Evolutionary conservation across 2,888 invertebrate species (phyloP).

Genomic region (Bombyx huttoni): DNA sequence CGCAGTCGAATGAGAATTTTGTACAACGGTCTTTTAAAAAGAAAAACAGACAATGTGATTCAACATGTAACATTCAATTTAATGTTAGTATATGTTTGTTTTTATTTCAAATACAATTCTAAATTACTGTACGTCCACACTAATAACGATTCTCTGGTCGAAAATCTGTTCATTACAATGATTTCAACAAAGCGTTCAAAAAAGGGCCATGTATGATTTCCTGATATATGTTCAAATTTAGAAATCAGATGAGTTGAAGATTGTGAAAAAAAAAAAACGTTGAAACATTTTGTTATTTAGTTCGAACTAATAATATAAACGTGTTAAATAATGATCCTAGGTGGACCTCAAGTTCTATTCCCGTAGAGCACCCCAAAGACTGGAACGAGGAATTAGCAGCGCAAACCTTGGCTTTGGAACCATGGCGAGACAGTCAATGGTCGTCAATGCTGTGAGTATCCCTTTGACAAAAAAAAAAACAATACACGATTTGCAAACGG

Average conservation of each 20-base stretch:
- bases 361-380: slow-evolving; percentile 66
- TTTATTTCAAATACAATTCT: too few relatives aligned
- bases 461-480: not conserved
- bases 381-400: slow-evolving; percentile 68
- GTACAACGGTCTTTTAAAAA: slow-evolving; percentile 79
- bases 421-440: slow-evolving; percentile 74
- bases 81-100: slow-evolving; percentile 60
- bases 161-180: too few relatives aligned
- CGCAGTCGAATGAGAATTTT: slow-evolving; percentile 74
- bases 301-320: too few relatives aligned
- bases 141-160: too few relatives aligned
- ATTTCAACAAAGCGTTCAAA: too few relatives aligned
- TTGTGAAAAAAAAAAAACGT: not conserved
- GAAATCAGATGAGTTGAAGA: too few relatives aligned
- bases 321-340: slow-evolving; percentile 28
- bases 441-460: slow-evolving; percentile 60
- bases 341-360: slow-evolving; percentile 65
- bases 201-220: too few relatives aligned
- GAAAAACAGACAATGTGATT: slow-evolving; percentile 31
- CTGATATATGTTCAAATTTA: too few relatives aligned
- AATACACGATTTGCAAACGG: not conserved
- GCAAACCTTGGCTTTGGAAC: slow-evolving; percentile 67
- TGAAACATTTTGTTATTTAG: slow-evolving; percentile 10
- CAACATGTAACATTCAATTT: slow-evolving; percentile 67
- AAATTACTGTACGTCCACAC: too few relatives aligned